Base-by-base conservation (phyloP, 2,888 invertebrate species). In the Lasioglossum morio region DNA sequence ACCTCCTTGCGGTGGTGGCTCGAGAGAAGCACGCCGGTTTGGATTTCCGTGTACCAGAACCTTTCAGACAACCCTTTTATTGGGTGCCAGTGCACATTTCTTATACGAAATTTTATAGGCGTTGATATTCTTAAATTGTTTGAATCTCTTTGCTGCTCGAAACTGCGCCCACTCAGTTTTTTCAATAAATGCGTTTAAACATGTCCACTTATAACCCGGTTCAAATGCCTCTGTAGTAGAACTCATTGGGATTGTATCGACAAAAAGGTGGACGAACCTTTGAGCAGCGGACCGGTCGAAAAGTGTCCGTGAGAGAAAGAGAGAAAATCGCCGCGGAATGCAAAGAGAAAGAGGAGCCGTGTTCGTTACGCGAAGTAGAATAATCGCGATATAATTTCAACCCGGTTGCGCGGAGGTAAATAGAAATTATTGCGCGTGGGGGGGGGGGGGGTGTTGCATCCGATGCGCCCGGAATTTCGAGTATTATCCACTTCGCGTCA, bases 401-500 rank as follows among this genome's bases (percentile, higher is more conserved):
- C 1, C 60, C 60, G 27, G 60, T 60, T 60, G 27, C 27, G 60
- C 7, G 27, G 27, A 14, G 60, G 27, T 30, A 60, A 60, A 60
- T 60, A 60, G 60, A 60, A 27, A 60, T 60, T 60, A 60, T 60
- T 30, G 27, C 60, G 60, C 1, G 60, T 1, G 4, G 53, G n/a
- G n/a, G n/a, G n/a, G n/a, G n/a, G n/a, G n/a, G n/a, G n/a, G n/a
- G n/a, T n/a, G n/a, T n/a, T 27, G 60, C 60, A 27, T 1, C 12
- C 12, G 10, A 60, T 27, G 60, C 66, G 23, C 34, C 7, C 16
- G 48, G 23, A 46, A 48, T 66, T 48, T 63, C 63, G 63, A 76
- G 19, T 72, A 27, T 72, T 30, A 53, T 74, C 53, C 74, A 34
- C 34, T 30, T 77, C 34, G 76, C 43, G 43, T 30, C 43, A 46